Evolutionary conservation across 2,113 vertebrate species (phyloP), one percentile per base, ranked within the genome.

Genomic region (Apistogramma diplotaenia): DNA sequence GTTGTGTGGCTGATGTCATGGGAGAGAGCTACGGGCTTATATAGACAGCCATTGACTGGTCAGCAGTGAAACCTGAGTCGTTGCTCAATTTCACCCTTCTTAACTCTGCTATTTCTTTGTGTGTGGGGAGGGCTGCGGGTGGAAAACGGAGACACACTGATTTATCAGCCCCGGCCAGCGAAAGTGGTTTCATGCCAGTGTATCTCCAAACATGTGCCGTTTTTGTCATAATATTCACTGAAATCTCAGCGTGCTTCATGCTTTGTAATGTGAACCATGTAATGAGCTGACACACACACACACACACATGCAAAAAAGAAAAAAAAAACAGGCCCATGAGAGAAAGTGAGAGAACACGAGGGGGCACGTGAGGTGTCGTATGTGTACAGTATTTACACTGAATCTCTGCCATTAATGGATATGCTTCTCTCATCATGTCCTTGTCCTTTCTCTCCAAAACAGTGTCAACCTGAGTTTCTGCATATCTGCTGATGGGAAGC

Each of bases 401-500:
- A 83, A 43, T 55, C 59, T 67, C 59, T 87, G 79, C 83, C 81
- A 89, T 79, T 43, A 78, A 77, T 54, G 51, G 81, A 60, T 79
- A 79, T 78, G 46, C 56, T 74, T 84, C 67, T 76, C 86, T 91
- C 82, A 86, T 87, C 27, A 71, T 91, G 79, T 87, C 84, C 86
- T 78, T 82, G 61, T 88, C 57, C 84, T 62, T 86, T 89, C 60
- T 73, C 19, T 94, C 89, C 83, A 77, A 89, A 86, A 85, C 94
- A 98, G 97, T 81, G 96, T 98, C 94, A 98, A 97, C 93, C 93
- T 98, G 82, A 98, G 96, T 92, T 98, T 96, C 94, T 98, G 97
- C 89, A 94, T 98, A 89, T 96, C 95, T 37, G 96, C 97, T 61
- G 96, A 96, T 76, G 97, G 97, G 89, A 97, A 96, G 80, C 96